phyloP scores from a whole-genome alignment of 2,888 invertebrate genomes.

The Lepidocyrtoides sp. region DNA sequence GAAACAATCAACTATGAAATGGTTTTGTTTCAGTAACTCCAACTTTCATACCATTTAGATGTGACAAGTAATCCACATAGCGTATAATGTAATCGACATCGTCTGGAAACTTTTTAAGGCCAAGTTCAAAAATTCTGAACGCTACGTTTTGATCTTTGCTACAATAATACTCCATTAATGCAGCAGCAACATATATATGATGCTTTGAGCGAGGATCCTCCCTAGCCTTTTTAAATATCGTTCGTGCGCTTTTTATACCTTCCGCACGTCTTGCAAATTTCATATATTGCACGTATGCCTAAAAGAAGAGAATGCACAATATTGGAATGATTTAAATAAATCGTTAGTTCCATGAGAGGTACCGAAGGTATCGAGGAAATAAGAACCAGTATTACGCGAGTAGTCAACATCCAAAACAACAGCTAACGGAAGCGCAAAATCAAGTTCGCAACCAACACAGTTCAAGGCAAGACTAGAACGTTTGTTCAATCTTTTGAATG shows the following conservation, averaged over 20 bases:
- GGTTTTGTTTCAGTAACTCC: background rate
- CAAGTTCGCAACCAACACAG: conserved; percentile 11
- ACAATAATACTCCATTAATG: conserved; percentile 99
- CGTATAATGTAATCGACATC: conserved; percentile 98
- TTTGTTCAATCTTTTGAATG: background rate
- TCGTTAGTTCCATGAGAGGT: conserved; percentile 34
- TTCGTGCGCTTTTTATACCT: conserved; percentile 98
- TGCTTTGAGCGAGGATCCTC: conserved; percentile 94
- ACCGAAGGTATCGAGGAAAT: background rate
- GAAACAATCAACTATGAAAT: background rate
- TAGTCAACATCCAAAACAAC: conserved; percentile 60
- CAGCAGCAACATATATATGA: conserved; percentile 98
- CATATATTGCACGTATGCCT: conserved; percentile 99
- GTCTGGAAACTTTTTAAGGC: conserved; percentile 98
- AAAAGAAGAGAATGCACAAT: conserved; percentile 69
- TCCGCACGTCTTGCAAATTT: conserved; percentile 99
- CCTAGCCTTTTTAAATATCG: conserved; percentile 97
- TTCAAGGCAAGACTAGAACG: background rate
- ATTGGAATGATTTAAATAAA: conserved; percentile 37
- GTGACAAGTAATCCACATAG: conserved; percentile 98
- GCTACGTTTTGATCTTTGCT: conserved; percentile 99
- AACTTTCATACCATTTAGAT: conserved; percentile 93
- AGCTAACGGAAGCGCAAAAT: conserved; percentile 67
- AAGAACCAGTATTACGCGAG: conserved; percentile 56
- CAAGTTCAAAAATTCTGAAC: conserved; percentile 98